Base-by-base conservation (phyloP, 2,113 vertebrate species). In the Microcebus murinus region DNA sequence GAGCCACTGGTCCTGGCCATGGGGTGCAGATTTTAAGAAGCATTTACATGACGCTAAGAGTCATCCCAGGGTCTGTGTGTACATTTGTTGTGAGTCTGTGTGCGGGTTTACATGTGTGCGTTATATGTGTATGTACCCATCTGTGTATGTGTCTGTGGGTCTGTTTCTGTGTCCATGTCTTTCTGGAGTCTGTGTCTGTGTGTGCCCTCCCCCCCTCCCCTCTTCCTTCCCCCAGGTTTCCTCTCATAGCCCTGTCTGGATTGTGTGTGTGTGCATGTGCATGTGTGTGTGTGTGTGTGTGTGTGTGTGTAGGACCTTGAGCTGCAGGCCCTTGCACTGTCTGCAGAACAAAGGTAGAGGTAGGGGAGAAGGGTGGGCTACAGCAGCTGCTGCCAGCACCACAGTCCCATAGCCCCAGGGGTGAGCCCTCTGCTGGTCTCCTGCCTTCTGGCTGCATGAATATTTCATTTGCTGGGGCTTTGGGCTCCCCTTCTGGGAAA, bases 391-490 rank as follows among this genome's bases (percentile, higher is more conserved):
- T 1, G 45, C 65, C 80, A 3, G 67, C 73, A 29, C 52, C 20
- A 39, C n/a, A 84, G 83, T 34, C 36, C 79, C 79, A 23, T 2
- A 83, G 50, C 91, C 89, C 89, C 63, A 68, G 50, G 57, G 59
- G 70, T 0, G 1, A 68, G 55, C 87, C 86, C 63, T 96, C n/a
- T 39, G 89, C 77, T 57, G 36, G 42, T 87, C 86, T 96, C 83
- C 90, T 94, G 59, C 97, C 96, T 97, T 96, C 95, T 92, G 86
- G 93, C 83, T 84, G 36, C 65, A 93, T 97, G 87, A 97, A 97
- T 97, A 96, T 97, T 98, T 97, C 93, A 97, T 97, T 48, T 52
- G 57, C 79, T 89, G 96, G 88, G 95, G 71, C 82, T 79, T 79
- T 50, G 71, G 42, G 42, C 59, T 61, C 34, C 29, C 8, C 50